A percentile compares a stretch with the other conserved stretches of the same genome.
Evolutionary conservation across 2,113 vertebrate genomes (phyloP).

Genomic region (Gadus chalcogrammus): DNA sequence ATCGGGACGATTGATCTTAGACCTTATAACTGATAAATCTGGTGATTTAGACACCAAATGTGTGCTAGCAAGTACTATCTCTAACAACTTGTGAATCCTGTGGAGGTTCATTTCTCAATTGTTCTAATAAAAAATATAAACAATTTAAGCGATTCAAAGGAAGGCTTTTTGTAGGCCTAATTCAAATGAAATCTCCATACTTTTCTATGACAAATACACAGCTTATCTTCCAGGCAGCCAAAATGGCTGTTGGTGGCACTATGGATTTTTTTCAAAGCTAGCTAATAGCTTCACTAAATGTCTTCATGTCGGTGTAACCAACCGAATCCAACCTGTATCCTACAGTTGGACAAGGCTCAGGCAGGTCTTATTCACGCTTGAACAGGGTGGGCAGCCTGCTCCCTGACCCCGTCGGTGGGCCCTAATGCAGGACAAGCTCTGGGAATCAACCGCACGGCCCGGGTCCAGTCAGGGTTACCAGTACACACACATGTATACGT

Average conservation of each 20-base stretch:
- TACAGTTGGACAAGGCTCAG: background rate
- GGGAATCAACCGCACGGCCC: slow-evolving; percentile 62
- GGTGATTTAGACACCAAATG: background rate
- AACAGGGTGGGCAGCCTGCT: slow-evolving; percentile 30
- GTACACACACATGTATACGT: slow-evolving; percentile 15
- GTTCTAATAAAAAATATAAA: no score
- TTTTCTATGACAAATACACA: no score
- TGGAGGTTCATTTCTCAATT: no score
- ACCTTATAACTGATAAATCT: background rate
- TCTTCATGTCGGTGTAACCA: background rate
- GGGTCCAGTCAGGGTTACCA: slow-evolving; percentile 8
- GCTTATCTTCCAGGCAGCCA: no score
- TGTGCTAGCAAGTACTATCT: background rate
- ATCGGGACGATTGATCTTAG: background rate
- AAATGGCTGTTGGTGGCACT: no score
- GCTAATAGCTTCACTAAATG: background rate
- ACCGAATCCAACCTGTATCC: background rate
- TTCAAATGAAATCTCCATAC: no score
- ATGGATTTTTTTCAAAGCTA: no score
- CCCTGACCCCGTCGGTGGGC: slow-evolving; percentile 56
- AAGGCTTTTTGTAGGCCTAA: no score
- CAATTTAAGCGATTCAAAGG: no score
- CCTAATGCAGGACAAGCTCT: slow-evolving; percentile 69
- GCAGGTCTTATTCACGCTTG: background rate
- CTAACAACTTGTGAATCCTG: background rate